A percentile compares a stretch with the other conserved stretches of the same genome.
Conservation (phyloP, 2,113 vertebrate species). For the Sigmodon hispidus region DNA sequence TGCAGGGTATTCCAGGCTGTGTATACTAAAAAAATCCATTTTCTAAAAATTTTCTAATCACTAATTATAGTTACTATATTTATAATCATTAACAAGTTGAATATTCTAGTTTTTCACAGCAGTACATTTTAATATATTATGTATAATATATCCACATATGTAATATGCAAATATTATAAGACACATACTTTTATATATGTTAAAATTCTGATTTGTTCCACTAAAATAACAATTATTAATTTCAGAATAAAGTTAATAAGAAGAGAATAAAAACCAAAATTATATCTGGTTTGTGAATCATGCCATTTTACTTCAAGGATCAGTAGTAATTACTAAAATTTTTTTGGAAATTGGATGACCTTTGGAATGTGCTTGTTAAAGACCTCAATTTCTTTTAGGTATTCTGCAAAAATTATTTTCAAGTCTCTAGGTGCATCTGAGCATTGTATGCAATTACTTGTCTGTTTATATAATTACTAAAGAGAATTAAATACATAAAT, state of each 20-base stretch:
- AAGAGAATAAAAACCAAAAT: slow-evolving; percentile 63
- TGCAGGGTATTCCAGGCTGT: not conserved
- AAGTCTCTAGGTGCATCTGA: slow-evolving; percentile 55
- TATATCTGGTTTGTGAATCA: slow-evolving; percentile 26
- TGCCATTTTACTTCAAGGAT: slow-evolving; percentile 66
- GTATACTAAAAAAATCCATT: not conserved
- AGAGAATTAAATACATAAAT: not conserved
- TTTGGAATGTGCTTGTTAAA: slow-evolving; percentile 70
- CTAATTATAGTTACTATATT: not conserved
- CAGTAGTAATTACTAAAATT: slow-evolving; percentile 71
- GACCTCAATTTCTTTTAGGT: slow-evolving; percentile 64
- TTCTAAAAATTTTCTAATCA: slow-evolving; percentile 23
- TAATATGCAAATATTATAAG: not conserved
- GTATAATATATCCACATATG: not conserved
- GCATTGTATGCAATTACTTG: slow-evolving; percentile 60
- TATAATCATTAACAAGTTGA: not conserved
- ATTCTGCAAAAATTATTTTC: slow-evolving; percentile 69
- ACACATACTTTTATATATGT: not conserved
- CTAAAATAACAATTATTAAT: not conserved
- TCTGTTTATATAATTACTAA: slow-evolving; percentile 54
- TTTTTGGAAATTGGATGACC: slow-evolving; percentile 75
- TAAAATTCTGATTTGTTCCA: not conserved
- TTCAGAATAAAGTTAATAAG: not conserved
- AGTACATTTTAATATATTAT: not conserved
- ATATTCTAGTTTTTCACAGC: not conserved